A percentile compares a stretch with the other conserved stretches of the same genome.
phyloP scores from a whole-genome alignment of 2,113 vertebrate species.

The Catharus fuscescens region DNA sequence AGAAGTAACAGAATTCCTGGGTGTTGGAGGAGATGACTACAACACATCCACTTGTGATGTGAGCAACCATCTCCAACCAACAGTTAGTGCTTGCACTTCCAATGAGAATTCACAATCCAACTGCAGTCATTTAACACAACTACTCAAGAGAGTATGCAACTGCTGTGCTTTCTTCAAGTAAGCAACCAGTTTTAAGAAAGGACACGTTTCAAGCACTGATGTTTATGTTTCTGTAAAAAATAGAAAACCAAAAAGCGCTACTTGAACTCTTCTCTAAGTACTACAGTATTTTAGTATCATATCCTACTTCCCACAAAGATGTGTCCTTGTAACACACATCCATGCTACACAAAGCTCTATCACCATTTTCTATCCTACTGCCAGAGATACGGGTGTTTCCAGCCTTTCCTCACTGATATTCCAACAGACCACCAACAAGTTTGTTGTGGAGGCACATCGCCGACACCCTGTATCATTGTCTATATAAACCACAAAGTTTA shows the following conservation, averaged over 20 bases:
- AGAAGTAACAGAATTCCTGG: neutral
- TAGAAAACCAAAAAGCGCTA: neutral
- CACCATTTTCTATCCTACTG: neutral
- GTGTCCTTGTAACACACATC: accelerated
- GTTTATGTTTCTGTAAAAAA: neutral
- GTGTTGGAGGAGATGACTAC: neutral
- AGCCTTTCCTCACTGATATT: neutral
- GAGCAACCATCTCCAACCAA: neutral
- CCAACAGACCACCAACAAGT: neutral
- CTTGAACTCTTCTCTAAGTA: neutral
- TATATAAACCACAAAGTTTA: neutral
- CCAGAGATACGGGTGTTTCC: neutral
- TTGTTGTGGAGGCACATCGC: neutral
- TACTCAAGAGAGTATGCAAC: neutral
- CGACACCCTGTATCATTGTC: neutral
- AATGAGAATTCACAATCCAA: neutral
- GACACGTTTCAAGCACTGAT: neutral
- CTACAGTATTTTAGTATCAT: neutral
- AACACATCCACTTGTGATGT: neutral
- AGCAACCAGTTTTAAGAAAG: neutral
- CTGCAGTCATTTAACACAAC: neutral
- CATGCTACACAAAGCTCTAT: neutral
- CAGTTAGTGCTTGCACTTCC: neutral
- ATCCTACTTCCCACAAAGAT: neutral
- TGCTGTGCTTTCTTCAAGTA: neutral